phyloP scores from a whole-genome alignment of 2,113 vertebrate species.

The Nothocercus julius region DNA sequence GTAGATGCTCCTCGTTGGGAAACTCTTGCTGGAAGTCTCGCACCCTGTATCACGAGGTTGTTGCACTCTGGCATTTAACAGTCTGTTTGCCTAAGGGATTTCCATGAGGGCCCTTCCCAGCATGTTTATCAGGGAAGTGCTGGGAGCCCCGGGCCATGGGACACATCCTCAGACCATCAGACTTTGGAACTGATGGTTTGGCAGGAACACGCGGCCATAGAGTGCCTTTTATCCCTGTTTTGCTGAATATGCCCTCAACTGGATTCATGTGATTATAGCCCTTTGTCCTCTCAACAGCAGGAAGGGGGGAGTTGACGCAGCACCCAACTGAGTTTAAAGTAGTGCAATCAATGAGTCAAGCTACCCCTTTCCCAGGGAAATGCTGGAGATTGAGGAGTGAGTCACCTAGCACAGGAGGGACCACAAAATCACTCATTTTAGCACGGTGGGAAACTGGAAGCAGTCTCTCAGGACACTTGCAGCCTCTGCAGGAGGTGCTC shows the following conservation, averaged over 20 bases:
- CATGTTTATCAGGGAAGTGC: background rate
- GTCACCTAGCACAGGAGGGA: accelerated
- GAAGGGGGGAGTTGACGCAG: background rate
- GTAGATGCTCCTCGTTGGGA: background rate
- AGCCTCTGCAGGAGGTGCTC: background rate
- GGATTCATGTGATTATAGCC: background rate
- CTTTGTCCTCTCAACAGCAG: background rate
- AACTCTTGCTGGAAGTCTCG: background rate
- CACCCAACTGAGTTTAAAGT: background rate
- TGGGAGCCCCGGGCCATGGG: background rate
- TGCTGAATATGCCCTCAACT: background rate
- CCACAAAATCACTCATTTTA: background rate
- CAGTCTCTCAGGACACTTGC: background rate
- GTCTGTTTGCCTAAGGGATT: background rate
- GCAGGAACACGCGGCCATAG: background rate
- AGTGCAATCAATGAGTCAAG: background rate
- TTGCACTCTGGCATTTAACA: background rate
- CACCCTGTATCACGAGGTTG: accelerated
- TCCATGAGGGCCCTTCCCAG: background rate
- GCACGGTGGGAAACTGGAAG: background rate
- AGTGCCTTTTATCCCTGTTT: background rate
- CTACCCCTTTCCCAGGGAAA: background rate
- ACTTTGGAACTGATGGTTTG: background rate
- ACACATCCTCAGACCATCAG: background rate
- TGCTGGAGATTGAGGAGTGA: too few species aligned